Evolutionary conservation across 2,797 vertebrate species (phyloP), one percentile per base, ranked within the genome.

Genomic region (Gallinago stenura): DNA sequence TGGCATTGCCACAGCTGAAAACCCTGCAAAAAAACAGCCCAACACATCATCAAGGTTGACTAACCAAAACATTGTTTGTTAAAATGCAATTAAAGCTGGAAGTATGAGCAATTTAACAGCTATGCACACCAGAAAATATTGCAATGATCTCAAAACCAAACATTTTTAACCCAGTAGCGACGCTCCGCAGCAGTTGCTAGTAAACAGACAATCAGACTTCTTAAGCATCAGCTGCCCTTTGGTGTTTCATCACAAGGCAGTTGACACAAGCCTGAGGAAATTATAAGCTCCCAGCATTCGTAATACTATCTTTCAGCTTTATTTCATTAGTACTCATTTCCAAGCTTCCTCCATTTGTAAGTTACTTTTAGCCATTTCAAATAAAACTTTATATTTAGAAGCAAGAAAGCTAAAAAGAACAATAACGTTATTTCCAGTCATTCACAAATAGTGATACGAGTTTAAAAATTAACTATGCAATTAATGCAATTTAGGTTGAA

Each of bases 61-160:
- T 88, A 92, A 83, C 66, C 48, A 94, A 82, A 93, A 79, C 48
- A 21, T 21, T 17, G 50, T 43, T 78, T 13, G 7, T 70, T 87
- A 91, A 84, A 87, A 91, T 15, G 50, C 71, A 93, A 80, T 83
- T 91, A 87, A 58, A 96, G 16, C 56, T 83, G 25, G 24, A 85
- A 92, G 28, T 43, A 75, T 31, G 41, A 73, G 65, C 30, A 90
- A 66, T 89, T 89, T 54, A 94, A 66, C 66, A 88, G 48, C 80
- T 87, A 84, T 9, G 66, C 17, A 45, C 64, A 51, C 30, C 66
- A 80, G 62, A 79, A 93, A 77, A 83, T 70, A 54, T 4, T 90
- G 24, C 68, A 65, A 21, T 31, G 12, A 45, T 92, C 24, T 77
- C 82, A 84, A 93, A 87, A 8, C 13, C 48, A 76, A 82, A 19